A percentile compares a stretch with the other conserved stretches of the same genome.
These are phyloP conservation scores for Monoplex corrugatus DNA, from an alignment of 2,888 invertebrate species.

Conservation along the genomic window DNA sequence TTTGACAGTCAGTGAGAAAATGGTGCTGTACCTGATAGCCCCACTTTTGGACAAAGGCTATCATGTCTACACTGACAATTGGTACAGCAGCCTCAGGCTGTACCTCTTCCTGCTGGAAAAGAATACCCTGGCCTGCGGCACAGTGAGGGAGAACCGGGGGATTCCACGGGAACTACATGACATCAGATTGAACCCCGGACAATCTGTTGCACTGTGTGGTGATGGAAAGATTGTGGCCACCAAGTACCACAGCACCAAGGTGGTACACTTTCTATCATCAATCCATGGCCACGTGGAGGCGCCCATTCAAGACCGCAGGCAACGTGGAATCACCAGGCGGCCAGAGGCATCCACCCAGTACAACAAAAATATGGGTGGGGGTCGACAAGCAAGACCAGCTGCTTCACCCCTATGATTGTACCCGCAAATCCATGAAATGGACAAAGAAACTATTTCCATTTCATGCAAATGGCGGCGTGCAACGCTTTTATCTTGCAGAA, in stretches of 20 bases:
- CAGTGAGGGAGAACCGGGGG: too few species aligned
- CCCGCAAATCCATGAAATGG: slow-evolving; percentile 60
- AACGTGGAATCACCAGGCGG: slow-evolving; percentile 45
- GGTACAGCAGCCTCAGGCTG: too few species aligned
- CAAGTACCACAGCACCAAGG: slow-evolving; percentile 33
- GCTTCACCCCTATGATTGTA: slow-evolving; percentile 53
- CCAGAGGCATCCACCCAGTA: slow-evolving; percentile 52
- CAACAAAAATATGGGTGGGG: slow-evolving; percentile 60
- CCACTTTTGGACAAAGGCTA: too few species aligned
- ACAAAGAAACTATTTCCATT: slow-evolving; percentile 58
- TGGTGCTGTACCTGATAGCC: too few species aligned
- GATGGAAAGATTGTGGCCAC: slow-evolving; percentile 36
- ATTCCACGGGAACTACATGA: too few species aligned
- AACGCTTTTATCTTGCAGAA: slow-evolving; percentile 56
- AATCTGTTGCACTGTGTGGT: slow-evolving; percentile 31
- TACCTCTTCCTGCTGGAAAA: too few species aligned
- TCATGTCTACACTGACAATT: too few species aligned
- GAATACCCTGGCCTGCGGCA: too few species aligned
- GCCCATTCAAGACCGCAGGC: slow-evolving; percentile 30
- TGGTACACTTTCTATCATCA: slow-evolving; percentile 54
- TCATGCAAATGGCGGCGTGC: too few species aligned
- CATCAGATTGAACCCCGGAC: too few species aligned
- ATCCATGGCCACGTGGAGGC: slow-evolving; percentile 53
- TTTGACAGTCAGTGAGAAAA: too few species aligned
- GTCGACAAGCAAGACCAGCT: slow-evolving; percentile 62